These are phyloP conservation scores for Mallotus villosus DNA, from an alignment of 2,797 vertebrate species.

Conservation along the genomic window DNA sequence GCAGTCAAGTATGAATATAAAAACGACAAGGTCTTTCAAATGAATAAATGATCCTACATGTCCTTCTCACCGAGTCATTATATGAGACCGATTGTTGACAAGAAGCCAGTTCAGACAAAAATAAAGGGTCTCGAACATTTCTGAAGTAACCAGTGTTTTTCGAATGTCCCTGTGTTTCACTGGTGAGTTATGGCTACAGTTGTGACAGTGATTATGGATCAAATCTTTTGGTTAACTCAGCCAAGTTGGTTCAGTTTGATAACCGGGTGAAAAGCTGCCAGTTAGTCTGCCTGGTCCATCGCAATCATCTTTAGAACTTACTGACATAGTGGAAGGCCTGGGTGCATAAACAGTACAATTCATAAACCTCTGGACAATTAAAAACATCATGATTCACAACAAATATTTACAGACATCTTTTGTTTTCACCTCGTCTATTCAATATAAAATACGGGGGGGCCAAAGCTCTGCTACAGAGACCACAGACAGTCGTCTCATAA, in stretches of 20 bases:
- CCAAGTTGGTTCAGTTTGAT: conserved; percentile 21
- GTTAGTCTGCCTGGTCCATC: conserved; percentile 40
- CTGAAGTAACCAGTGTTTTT: neutral
- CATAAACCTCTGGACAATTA: conserved; percentile 16
- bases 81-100: too few species aligned
- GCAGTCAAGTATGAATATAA: too few species aligned
- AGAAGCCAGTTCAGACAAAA: too few species aligned
- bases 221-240: conserved; percentile 1
- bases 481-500: conserved; percentile 33
- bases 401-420: conserved; percentile 38
- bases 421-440: conserved; percentile 10
- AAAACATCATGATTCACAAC: conserved; percentile 29
- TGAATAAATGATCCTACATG: too few species aligned
- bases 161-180: neutral
- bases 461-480: conserved; percentile 31
- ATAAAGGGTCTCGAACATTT: neutral
- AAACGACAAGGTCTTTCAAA: too few species aligned
- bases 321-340: conserved; percentile 7
- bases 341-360: conserved; percentile 33
- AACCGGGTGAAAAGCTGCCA: conserved; percentile 44
- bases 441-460: conserved; percentile 19
- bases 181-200: neutral
- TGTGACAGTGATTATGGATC: neutral
- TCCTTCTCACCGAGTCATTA: too few species aligned
- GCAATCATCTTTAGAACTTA: conserved; percentile 15